phyloP scores from a whole-genome alignment of 2,797 vertebrate species.

The Siniperca undulata region DNA sequence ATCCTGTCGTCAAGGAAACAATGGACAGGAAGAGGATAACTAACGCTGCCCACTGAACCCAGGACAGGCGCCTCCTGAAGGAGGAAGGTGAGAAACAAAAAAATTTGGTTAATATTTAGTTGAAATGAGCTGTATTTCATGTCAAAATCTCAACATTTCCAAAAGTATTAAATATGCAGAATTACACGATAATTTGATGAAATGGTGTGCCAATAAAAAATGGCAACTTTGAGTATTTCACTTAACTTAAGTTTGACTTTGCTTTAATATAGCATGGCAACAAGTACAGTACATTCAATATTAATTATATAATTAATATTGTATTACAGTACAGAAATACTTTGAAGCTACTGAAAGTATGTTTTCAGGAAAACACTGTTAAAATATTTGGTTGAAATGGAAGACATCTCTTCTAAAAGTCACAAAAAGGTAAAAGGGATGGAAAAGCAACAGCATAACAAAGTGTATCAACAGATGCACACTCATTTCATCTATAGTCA shows the following conservation, averaged over 20 bases:
- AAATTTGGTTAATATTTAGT: no score
- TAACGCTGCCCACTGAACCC: slow-evolving; percentile 96
- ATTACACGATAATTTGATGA: no score
- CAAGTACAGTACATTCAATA: no score
- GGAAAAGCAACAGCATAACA: no score
- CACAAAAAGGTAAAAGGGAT: neutral
- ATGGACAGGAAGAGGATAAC: slow-evolving; percentile 95
- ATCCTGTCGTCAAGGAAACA: slow-evolving; percentile 90
- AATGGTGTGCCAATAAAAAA: no score
- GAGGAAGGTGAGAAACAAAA: neutral
- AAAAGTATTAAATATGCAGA: no score
- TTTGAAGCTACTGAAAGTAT: neutral
- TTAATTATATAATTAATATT: neutral
- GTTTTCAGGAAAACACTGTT: neutral
- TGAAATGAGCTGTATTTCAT: no score
- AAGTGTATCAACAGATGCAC: neutral
- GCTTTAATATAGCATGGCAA: neutral
- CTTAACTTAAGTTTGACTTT: neutral
- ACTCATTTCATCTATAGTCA: neutral
- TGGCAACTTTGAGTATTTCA: neutral
- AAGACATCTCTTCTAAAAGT: neutral
- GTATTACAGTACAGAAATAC: neutral
- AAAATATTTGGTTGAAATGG: neutral
- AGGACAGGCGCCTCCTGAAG: slow-evolving; percentile 91
- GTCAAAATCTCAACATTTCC: no score